These are phyloP conservation scores for Lysiphlebus fabarum DNA, from an alignment of 1,140 invertebrate genomes.

Conservation along the genomic window DNA sequence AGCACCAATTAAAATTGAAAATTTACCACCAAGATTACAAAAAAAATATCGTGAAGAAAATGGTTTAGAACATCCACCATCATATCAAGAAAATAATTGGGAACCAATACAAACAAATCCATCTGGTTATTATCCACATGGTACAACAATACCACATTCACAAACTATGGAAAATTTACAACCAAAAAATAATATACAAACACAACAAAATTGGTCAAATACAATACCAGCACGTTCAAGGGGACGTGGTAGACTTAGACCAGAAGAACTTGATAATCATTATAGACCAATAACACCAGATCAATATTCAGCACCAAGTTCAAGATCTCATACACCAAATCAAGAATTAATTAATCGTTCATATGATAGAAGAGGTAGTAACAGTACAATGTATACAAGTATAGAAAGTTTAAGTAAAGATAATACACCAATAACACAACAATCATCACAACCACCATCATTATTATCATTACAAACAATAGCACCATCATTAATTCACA, in stretches of 20 bases:
- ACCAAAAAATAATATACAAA: conserved; percentile 26
- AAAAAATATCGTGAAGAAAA: conserved; percentile 57
- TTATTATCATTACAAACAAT: conserved; percentile 34
- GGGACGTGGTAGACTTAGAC: conserved; percentile 55
- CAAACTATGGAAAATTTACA: conserved; percentile 43
- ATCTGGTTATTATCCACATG: conserved; percentile 32
- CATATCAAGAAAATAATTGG: not conserved
- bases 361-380: conserved; percentile 50
- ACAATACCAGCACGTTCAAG: conserved; percentile 53
- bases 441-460: conserved; percentile 35
- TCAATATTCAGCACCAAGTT: conserved; percentile 52
- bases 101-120: conserved; percentile 22
- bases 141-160: conserved; percentile 30
- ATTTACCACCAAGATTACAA: conserved; percentile 56
- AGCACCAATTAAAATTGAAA: conserved; percentile 46
- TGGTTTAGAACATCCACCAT: conserved; percentile 38
- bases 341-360: conserved; percentile 49
- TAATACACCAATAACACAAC: conserved; percentile 44
- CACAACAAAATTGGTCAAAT: conserved; percentile 50
- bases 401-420: conserved; percentile 51
- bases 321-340: conserved; percentile 56
- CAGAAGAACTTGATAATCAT: conserved; percentile 47
- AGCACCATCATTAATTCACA: conserved; percentile 2
- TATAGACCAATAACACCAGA: conserved; percentile 57
- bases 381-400: conserved; percentile 53